Conservation (phyloP, 2,888 invertebrate species). For the Laspeyria flexula region DNA sequence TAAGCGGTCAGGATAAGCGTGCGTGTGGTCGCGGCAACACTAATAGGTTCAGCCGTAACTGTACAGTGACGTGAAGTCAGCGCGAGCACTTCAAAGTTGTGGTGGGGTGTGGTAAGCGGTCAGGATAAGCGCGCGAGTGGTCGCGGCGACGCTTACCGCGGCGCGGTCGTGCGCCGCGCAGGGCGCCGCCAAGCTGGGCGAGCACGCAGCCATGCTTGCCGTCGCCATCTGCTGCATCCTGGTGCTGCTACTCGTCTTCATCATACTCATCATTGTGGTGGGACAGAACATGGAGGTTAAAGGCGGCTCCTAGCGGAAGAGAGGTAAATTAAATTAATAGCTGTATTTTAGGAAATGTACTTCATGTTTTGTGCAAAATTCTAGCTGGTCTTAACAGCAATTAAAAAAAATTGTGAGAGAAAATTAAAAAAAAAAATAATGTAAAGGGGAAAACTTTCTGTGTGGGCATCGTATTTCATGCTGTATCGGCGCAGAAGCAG, state of each 20-base stretch:
- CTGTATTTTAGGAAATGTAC: background rate
- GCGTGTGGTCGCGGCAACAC: slow-evolving; percentile 64
- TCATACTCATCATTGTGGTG: slow-evolving; percentile 92
- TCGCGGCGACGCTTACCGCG: slow-evolving; percentile 65
- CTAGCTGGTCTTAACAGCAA: too few relatives aligned
- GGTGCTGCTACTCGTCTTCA: slow-evolving; percentile 92
- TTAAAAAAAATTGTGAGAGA: too few relatives aligned
- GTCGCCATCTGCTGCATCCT: slow-evolving; percentile 94
- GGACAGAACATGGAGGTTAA: slow-evolving; percentile 91
- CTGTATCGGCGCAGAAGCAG: too few relatives aligned
- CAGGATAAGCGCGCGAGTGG: slow-evolving; percentile 67
- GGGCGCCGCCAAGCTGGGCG: slow-evolving; percentile 81
- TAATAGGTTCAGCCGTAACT: background rate
- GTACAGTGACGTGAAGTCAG: slow-evolving; percentile 16
- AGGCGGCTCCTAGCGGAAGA: slow-evolving; percentile 82
- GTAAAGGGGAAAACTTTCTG: too few relatives aligned
- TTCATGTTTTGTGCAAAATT: too few relatives aligned
- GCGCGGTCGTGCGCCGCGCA: slow-evolving; percentile 68
- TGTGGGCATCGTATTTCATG: too few relatives aligned
- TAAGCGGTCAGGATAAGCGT: slow-evolving; percentile 59
- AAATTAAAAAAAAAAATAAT: too few relatives aligned
- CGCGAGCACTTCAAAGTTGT: slow-evolving; percentile 2
- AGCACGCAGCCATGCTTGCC: slow-evolving; percentile 90
- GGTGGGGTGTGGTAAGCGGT: slow-evolving; percentile 11
- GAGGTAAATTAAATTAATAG: slow-evolving; percentile 57